These are phyloP conservation scores for Sinocyclocheilus maitianheensis DNA, from an alignment of 2,113 vertebrate genomes.

Conservation along the genomic window DNA sequence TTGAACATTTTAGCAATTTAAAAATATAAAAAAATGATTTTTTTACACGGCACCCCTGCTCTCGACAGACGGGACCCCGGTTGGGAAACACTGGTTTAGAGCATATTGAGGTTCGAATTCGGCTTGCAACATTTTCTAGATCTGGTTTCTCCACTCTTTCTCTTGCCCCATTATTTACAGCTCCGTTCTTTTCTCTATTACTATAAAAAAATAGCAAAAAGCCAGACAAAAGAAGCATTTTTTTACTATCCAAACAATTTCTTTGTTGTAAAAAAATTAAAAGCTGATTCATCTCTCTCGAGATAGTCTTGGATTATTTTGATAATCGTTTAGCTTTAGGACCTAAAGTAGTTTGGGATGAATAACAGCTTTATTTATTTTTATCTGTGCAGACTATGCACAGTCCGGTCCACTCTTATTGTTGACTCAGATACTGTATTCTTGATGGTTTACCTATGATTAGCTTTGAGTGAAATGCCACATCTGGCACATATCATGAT, in stretches of 20 bases:
- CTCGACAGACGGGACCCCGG: too few species aligned
- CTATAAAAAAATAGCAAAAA: background rate
- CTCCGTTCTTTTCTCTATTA: background rate
- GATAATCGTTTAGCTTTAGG: background rate
- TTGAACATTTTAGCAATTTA: too few species aligned
- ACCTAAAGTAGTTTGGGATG: background rate
- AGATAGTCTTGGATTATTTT: background rate
- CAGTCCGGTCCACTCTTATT: background rate
- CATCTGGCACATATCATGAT: conserved; percentile 16
- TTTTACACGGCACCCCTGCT: too few species aligned
- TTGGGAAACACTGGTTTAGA: too few species aligned
- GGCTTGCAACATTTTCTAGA: background rate
- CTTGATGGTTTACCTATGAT: conserved; percentile 9
- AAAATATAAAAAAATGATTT: too few species aligned
- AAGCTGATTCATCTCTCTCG: background rate
- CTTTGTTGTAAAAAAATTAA: background rate
- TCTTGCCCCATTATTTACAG: background rate
- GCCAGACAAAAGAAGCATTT: background rate
- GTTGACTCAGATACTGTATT: conserved; percentile 16
- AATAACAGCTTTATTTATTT: background rate
- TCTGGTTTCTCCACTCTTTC: background rate
- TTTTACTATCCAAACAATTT: background rate
- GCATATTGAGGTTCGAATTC: background rate
- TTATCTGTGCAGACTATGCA: background rate
- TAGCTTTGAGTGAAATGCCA: conserved; percentile 21